Conservation (phyloP, 2,113 vertebrate species). For the Atherinomorus stipes region DNA sequence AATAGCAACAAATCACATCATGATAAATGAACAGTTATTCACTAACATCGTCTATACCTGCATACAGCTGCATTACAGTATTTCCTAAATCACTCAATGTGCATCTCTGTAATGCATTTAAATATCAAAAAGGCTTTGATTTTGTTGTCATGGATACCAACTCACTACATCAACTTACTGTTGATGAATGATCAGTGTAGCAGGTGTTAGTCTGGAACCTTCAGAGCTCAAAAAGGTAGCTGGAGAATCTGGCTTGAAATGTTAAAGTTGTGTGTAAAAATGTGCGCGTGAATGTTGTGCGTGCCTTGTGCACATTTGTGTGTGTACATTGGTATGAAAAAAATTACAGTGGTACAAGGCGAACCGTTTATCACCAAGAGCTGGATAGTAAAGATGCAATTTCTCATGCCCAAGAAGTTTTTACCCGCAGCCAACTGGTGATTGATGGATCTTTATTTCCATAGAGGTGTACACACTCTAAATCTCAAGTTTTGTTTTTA, state of each 20-base stretch:
- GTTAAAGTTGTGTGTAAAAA: conserved; percentile 23
- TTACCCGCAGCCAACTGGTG: conserved; percentile 37
- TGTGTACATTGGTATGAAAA: conserved; percentile 9
- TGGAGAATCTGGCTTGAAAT: conserved; percentile 37
- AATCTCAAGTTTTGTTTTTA: conserved; percentile 9
- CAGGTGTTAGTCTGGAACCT: not conserved
- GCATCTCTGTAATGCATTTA: not conserved
- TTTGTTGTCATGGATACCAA: not conserved
- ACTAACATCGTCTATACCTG: not conserved
- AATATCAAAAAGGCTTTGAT: not conserved
- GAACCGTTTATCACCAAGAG: conserved; percentile 34
- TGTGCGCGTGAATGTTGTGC: conserved; percentile 10
- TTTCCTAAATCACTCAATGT: not conserved
- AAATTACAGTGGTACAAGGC: not conserved
- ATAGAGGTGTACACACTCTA: conserved; percentile 34
- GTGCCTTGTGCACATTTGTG: conserved; percentile 8
- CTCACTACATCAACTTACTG: not conserved
- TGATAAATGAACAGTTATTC: too few species aligned
- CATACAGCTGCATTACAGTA: not conserved
- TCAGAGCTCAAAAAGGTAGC: conserved; percentile 35
- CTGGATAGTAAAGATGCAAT: conserved; percentile 37
- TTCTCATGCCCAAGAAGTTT: conserved; percentile 39
- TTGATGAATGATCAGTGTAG: conserved; percentile 4
- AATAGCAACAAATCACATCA: too few species aligned
- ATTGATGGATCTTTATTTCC: conserved; percentile 45